phyloP scores from a whole-genome alignment of 2,113 vertebrate genomes.

The Speoplatyrhinus poulsoni region DNA sequence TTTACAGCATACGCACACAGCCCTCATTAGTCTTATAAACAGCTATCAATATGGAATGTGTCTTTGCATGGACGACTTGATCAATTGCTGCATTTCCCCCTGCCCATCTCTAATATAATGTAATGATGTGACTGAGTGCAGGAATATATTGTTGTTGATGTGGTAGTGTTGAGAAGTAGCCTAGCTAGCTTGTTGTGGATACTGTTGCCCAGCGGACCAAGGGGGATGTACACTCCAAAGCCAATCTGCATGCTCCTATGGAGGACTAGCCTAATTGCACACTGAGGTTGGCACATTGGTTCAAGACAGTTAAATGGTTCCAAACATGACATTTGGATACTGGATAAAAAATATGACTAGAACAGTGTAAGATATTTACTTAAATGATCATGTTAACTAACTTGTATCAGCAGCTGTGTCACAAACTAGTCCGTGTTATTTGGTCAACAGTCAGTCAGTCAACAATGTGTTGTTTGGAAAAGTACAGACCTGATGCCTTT shows the following conservation, averaged over 20 bases:
- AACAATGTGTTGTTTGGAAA: no score
- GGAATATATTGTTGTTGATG: not conserved
- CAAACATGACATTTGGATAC: no score
- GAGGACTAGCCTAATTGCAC: not conserved
- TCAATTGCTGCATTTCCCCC: constrained; percentile 14
- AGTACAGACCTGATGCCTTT: no score
- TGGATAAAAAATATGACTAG: no score
- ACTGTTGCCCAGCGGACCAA: constrained; percentile 52
- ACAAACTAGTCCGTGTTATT: no score
- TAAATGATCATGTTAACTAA: no score
- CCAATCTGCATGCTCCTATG: constrained; percentile 11
- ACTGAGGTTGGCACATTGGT: no score
- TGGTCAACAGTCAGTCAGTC: no score
- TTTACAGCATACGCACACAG: not conserved
- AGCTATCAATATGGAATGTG: constrained; percentile 1
- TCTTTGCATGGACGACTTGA: not conserved
- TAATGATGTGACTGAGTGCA: constrained; percentile 17
- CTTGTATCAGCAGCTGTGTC: no score
- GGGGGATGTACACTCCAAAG: constrained; percentile 31
- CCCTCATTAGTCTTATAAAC: not conserved
- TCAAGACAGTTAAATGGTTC: no score
- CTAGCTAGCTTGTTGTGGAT: constrained; percentile 57
- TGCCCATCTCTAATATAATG: constrained; percentile 9
- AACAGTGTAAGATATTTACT: no score
- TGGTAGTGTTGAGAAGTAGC: constrained; percentile 17